Evolutionary conservation across 2,797 vertebrate genomes (phyloP).

Genomic region (Spatula clypeata): DNA sequence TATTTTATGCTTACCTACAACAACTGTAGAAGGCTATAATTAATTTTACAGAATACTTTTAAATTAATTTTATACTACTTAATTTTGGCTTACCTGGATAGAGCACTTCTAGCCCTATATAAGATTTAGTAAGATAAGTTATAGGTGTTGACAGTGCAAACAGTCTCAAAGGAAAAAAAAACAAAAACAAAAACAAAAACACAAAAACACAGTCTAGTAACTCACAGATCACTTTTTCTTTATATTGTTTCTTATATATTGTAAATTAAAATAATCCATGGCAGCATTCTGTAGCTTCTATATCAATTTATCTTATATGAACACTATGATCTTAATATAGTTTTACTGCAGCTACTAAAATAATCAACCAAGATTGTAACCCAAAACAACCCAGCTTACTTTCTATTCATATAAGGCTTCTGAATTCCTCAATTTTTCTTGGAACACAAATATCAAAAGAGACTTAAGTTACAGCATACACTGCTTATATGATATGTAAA

Average conservation of each 20-base stretch:
- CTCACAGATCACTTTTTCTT: background rate
- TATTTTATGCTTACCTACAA: background rate
- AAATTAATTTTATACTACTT: background rate
- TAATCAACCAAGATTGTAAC: background rate
- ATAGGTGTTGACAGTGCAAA: background rate
- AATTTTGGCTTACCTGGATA: conserved; percentile 33
- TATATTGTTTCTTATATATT: background rate
- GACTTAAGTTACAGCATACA: background rate
- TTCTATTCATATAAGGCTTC: background rate
- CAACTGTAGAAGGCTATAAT: background rate
- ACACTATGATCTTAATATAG: background rate
- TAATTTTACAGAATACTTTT: background rate
- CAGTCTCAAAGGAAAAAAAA: background rate
- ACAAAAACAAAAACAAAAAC: background rate
- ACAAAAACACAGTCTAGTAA: background rate
- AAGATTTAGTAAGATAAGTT: background rate
- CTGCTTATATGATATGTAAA: background rate
- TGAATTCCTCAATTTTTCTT: background rate
- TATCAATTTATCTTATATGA: background rate
- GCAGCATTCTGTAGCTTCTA: background rate
- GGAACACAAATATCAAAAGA: background rate
- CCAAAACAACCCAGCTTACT: background rate
- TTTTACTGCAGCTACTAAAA: background rate
- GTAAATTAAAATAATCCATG: background rate
- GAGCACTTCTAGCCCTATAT: background rate